Percentiles rank a stretch among this genome's conserved stretches.
These are phyloP conservation scores for Phalacrocorax carbo DNA, from an alignment of 2,113 vertebrate species.

Conservation along the genomic window DNA sequence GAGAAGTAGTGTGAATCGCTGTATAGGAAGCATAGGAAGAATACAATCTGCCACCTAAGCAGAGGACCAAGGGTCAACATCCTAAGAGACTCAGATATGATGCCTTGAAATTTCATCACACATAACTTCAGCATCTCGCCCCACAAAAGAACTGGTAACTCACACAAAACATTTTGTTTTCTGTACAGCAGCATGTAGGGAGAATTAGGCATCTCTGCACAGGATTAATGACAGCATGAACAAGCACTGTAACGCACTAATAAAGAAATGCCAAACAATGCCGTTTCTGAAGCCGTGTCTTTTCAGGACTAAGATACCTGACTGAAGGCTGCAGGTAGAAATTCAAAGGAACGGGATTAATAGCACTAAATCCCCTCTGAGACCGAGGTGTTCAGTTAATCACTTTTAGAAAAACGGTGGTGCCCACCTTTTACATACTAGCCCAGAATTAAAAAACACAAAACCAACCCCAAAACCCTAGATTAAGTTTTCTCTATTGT, in stretches of 20 bases:
- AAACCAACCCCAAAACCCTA: background rate
- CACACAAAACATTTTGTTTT: background rate
- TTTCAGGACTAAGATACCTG: background rate
- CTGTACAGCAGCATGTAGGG: background rate
- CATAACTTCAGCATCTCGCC: background rate
- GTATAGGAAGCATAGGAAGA: background rate
- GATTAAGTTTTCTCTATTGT: background rate
- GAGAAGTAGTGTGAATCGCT: background rate
- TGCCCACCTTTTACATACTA: background rate
- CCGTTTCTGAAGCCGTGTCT: background rate
- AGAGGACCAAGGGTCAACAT: background rate
- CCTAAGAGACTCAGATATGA: background rate
- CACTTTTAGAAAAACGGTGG: background rate
- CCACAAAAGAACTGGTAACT: background rate
- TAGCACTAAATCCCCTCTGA: background rate
- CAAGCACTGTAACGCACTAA: background rate
- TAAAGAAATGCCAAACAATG: background rate
- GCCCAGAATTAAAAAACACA: background rate
- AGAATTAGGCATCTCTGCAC: background rate
- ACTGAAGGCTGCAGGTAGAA: background rate
- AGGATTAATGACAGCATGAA: background rate
- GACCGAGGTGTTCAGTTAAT: background rate
- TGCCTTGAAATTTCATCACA: background rate
- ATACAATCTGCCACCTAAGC: background rate
- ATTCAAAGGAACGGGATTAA: background rate